Evolutionary conservation across 2,113 vertebrate genomes (phyloP), one percentile per base, ranked within the genome.

Genomic region (Shinisaurus crocodilurus): DNA sequence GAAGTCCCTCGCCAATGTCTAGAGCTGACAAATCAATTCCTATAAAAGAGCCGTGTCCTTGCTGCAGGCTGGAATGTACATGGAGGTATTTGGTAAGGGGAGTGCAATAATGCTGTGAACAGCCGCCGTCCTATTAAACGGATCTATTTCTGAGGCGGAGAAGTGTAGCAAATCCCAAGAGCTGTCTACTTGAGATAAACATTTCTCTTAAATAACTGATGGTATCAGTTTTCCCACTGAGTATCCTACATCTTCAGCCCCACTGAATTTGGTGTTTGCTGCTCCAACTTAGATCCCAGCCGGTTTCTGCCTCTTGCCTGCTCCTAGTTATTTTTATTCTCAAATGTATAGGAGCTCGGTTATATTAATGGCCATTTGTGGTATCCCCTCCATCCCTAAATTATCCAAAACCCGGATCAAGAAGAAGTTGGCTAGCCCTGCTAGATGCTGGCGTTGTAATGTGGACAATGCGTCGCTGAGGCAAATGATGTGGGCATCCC

Each of bases 141-240:
- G 91, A 86, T 89, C 91, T 92, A 89, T 92, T 92, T 92, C 83
- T 89, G 90, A 80, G 77, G 74, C 43, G 20, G 83, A 81, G 57
- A 92, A 86, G 77, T 67, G 40, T 67, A 82, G 77, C 69, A 92
- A 90, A 89, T 89, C 91, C 83, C 65, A 10, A 32, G 34, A 23
- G 48, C 90, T 75, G 83, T 32, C 69, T 50, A 75, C 57, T 70
- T 74, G 90, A 87, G 85, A 82, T 37, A 86, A 54, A 75, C 70
- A 45, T 65, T 92, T 89, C 37, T 54, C 86, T 86, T 82, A 89
- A 82, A 86, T 72, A 82, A 34, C 69, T n/a, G 77, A 45, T 86
- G 69, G 88, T 50, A 82, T 89, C 91, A 23, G 34, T 75, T 86
- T 85, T 83, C 23, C 76, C 13, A 37, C 72, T 32, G 72, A n/a